Evolutionary conservation across 2,888 invertebrate species (phyloP), one percentile per base, ranked within the genome.

Genomic region (Pollenia griseotomentosa): DNA sequence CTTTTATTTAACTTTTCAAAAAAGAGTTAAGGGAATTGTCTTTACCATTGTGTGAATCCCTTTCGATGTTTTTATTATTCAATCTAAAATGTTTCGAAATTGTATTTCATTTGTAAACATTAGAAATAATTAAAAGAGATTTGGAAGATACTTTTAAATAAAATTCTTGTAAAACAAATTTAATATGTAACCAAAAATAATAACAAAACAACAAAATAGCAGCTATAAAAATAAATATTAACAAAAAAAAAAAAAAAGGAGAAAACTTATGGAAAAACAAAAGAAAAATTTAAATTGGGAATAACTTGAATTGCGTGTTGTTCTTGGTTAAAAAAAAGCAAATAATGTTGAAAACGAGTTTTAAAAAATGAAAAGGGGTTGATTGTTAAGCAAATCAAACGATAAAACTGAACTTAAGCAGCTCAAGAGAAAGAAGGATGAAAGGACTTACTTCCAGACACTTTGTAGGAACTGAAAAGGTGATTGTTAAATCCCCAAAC

Each of bases 121-220:
- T 78, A 51, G 59, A 48, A 48, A 68, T 81, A 73, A 81, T 73
- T 63, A 73, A 81, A 46, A 65, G 51, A 42, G 46, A 55, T 80
- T 65, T 71, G 11, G 12, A 44, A 65, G 7, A 79, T 40, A 42
- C 59, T 55, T 71, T 73, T 65, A 53, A 63, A 40, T 55, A 33
- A 78, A 73, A 33, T 55, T 46, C 46, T 55, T 57, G 63, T 57
- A 63, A 71, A 63, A 79, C 16, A 70, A 65, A 57, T 46, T 68
- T 8, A 16, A 48, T 16, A 55, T 55, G 5, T 42, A 66, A 63
- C 11, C 55, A 57, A 19, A 33, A 40, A 63, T 16, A n/a, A 74
- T 2, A 12, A 9, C n/a, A 14, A 70, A 16, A 66, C 16, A 66
- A 5, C n/a, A 14, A 70, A 16, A 66, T 12, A 66, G 57, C 33